Evolutionary conservation across 2,888 invertebrate genomes (phyloP).

Genomic region (Eupsilia transversa): DNA sequence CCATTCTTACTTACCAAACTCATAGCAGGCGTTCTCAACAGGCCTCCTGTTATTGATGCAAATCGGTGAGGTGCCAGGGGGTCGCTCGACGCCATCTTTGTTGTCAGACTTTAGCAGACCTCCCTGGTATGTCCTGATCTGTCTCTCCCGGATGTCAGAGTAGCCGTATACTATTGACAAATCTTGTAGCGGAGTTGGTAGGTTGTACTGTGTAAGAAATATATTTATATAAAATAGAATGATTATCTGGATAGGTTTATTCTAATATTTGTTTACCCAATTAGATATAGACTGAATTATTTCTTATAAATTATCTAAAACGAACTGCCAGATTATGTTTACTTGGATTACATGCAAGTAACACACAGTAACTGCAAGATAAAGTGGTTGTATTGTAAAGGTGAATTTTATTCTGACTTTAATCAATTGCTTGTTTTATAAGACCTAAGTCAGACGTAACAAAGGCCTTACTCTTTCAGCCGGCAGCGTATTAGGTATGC

Average conservation of each 20-base stretch:
- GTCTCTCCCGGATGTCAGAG: conserved; percentile 50
- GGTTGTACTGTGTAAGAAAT: conserved; percentile 20
- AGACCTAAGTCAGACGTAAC: neutral
- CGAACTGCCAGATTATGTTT: neutral
- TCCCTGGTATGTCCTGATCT: conserved; percentile 61
- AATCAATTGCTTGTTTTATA: neutral
- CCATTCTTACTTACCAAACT: conserved; percentile 26
- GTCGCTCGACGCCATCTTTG: conserved; percentile 67
- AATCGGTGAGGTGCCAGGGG: conserved; percentile 47
- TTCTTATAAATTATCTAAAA: neutral
- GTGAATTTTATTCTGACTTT: neutral
- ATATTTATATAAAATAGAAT: neutral
- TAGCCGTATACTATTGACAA: conserved; percentile 70
- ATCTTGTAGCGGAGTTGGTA: conserved; percentile 68
- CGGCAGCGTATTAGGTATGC: conserved; percentile 69
- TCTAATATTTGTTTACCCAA: neutral
- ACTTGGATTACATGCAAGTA: neutral
- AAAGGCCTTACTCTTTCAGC: conserved; percentile 69
- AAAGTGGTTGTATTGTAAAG: neutral
- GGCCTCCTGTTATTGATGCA: conserved; percentile 58
- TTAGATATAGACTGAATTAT: neutral
- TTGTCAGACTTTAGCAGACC: conserved; percentile 69
- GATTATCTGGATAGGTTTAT: neutral
- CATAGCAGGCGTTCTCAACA: conserved; percentile 63
- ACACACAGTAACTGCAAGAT: neutral